Percentiles rank a stretch among this genome's conserved stretches.
Evolutionary conservation across 2,797 vertebrate species (phyloP).

Genomic region (Premnoplex brunnescens): DNA sequence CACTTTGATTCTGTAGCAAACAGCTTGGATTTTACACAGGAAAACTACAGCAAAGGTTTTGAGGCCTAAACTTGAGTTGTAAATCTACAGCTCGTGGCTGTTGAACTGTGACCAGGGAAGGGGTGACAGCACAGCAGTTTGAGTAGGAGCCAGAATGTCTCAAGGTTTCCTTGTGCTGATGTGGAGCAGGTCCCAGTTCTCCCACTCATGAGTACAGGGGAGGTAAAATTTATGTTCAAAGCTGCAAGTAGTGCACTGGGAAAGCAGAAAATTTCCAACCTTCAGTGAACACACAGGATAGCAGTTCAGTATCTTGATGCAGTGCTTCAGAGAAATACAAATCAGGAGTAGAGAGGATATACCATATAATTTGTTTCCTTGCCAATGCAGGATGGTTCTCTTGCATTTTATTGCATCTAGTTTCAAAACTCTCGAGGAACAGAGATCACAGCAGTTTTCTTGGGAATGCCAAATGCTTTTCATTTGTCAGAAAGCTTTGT

Average conservation of each 20-base stretch:
- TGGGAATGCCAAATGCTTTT: neutral
- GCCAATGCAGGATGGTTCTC: neutral
- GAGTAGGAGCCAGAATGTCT: neutral
- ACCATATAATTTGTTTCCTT: neutral
- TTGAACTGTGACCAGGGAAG: neutral
- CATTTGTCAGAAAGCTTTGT: neutral
- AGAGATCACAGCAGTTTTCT: neutral
- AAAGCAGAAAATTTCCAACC: neutral
- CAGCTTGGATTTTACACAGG: neutral
- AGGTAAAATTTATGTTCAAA: neutral
- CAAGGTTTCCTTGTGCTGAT: neutral
- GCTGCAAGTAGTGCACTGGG: neutral
- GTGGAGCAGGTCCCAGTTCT: neutral
- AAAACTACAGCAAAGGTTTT: neutral
- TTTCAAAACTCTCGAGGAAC: neutral
- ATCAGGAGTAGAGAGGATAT: neutral
- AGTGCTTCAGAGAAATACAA: neutral
- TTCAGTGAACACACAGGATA: neutral
- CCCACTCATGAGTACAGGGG: accelerated
- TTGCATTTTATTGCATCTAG: neutral
- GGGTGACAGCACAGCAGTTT: neutral
- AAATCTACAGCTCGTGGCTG: neutral
- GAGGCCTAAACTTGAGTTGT: neutral
- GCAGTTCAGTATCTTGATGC: neutral
- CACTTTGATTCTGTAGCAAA: neutral